Base-by-base conservation (phyloP, 2,888 invertebrate genomes). In the Pollenia amentaria region DNA sequence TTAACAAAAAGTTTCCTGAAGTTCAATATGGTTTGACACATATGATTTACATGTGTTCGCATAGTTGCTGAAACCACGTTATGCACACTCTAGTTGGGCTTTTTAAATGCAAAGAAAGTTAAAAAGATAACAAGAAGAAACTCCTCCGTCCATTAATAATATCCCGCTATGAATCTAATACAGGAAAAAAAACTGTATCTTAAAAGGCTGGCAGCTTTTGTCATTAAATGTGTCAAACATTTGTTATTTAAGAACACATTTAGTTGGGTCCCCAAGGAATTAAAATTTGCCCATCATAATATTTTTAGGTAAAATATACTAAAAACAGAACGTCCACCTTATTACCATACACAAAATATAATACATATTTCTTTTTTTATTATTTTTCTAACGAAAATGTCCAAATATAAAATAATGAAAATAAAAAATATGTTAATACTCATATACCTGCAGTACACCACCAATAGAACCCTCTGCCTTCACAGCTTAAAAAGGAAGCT, bases 181-280 rank as follows among this genome's bases (percentile, higher is more conserved):
- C 18, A 16, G 14, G 11, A 44, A 21, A 60, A 69, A 82, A 38
- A 46, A 11, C 60, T 16, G 40, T 53, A 42, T 67, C 72, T 38
- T 62, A 16, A 72, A 81, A 76, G 6, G 29, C 29, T 29, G 29
- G 51, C 72, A 73, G 70, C 72, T 80, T 87, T 84, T 72, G 70
- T 70, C 65, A 65, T 79, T 86, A 83, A 83, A 80, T 82, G 80
- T 84, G 87, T 84, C 84, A 80, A 80, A 69, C 67, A 80, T 72
- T 84, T 73, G 73, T 84, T 84, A 70, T 79, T 84, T 73, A 81
- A 64, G 51, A 84, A 78, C 64, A 84, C 87, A 84, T 84, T 87
- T 84, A 65, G 64, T 14, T 10, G 48, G 51, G n/a, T 87, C 87
- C 80, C 87, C 65, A 73, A 77, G 80, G 87, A 81, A 60, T 79